Percentiles rank a stretch among this genome's conserved stretches.
Conservation (phyloP, 2,113 vertebrate genomes). For the Oreochromis aureus region DNA sequence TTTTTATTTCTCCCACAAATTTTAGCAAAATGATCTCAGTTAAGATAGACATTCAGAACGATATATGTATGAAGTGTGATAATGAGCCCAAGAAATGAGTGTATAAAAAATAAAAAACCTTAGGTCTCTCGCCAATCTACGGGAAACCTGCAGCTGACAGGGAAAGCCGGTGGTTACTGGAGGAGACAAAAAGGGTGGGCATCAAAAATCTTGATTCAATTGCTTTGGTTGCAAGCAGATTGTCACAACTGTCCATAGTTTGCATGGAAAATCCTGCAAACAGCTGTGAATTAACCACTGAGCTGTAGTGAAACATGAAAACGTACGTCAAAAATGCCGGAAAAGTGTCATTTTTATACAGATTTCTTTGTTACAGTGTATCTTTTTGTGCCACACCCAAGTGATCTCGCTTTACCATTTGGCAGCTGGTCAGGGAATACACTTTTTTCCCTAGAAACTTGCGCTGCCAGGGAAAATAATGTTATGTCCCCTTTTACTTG, state of each 20-base stretch:
- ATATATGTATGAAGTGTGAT: neutral
- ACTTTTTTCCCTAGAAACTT: neutral
- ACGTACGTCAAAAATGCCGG: fast-evolving
- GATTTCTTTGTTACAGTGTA: neutral
- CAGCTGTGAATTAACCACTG: neutral
- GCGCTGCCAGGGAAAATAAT: neutral
- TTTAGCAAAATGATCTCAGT: neutral
- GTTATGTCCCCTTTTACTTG: neutral
- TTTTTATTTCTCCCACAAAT: neutral
- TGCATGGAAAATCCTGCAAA: fast-evolving
- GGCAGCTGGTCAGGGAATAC: neutral
- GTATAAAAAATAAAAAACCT: neutral
- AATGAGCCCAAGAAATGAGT: neutral
- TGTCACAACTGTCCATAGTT: neutral
- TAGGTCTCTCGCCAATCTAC: neutral
- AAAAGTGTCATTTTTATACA: neutral
- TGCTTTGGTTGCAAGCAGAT: neutral
- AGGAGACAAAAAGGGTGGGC: neutral
- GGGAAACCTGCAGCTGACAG: neutral
- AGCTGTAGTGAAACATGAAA: neutral
- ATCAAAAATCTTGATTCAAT: neutral
- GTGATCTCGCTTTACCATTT: neutral
- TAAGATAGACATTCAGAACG: neutral
- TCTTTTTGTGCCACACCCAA: neutral
- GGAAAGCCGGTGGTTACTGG: neutral